These are phyloP conservation scores for Eulithis prunata DNA, from an alignment of 2,888 invertebrate genomes.

Conservation along the genomic window DNA sequence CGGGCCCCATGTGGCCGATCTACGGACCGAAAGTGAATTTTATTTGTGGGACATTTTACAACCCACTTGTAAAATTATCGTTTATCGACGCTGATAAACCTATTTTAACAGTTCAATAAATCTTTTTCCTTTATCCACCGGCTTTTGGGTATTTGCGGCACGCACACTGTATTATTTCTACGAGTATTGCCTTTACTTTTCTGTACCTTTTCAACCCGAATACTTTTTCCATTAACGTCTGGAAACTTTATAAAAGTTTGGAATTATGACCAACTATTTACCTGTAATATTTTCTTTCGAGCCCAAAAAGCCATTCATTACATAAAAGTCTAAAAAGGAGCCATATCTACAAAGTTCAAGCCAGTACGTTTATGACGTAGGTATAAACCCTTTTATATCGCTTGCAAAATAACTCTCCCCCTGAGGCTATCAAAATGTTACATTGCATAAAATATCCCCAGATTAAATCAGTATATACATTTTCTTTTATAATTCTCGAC, in stretches of 20 bases:
- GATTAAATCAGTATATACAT: conserved; percentile 21
- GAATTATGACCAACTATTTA: too few species aligned
- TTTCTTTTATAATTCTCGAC: conserved; percentile 7
- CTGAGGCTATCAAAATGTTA: conserved; percentile 14
- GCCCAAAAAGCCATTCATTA: not conserved
- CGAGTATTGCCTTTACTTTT: too few species aligned
- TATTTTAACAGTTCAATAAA: too few species aligned
- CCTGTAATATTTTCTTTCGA: not conserved
- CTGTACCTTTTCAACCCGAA: too few species aligned
- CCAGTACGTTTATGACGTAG: conserved; percentile 9
- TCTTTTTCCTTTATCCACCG: too few species aligned
- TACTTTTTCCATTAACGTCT: too few species aligned
- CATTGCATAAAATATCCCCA: conserved; percentile 22
- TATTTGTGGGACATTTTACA: conserved; percentile 18
- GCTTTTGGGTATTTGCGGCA: too few species aligned
- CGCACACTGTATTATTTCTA: too few species aligned
- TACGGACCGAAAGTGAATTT: conserved; percentile 16
- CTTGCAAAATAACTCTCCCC: conserved; percentile 22
- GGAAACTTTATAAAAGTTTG: too few species aligned
- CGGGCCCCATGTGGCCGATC: conserved; percentile 6
- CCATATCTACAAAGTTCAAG: conserved; percentile 3
- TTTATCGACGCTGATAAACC: not conserved
- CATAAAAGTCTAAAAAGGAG: not conserved
- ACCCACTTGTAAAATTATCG: not conserved
- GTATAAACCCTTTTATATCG: conserved; percentile 23